Evolutionary conservation across 2,797 vertebrate genomes (phyloP).

Genomic region (Peromyscus aztecus): DNA sequence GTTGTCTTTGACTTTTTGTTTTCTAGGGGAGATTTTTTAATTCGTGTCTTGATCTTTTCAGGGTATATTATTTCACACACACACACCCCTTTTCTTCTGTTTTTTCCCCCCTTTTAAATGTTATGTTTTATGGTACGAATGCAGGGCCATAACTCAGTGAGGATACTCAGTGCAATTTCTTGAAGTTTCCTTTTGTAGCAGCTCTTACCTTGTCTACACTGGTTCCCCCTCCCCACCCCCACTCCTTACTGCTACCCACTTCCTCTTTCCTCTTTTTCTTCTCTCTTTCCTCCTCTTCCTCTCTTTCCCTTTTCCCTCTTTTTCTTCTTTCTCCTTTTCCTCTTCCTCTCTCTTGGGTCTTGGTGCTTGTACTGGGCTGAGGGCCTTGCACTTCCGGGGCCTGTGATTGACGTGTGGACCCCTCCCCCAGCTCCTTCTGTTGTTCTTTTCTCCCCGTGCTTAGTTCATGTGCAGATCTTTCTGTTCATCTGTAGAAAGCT

Average conservation of each 20-base stretch:
- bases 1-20: slow-evolving; percentile 2
- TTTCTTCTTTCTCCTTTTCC: background rate
- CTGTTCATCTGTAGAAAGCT: background rate
- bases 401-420: too few relatives aligned
- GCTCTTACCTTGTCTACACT: background rate
- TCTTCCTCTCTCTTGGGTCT: background rate
- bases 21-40: background rate
- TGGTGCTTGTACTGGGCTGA: background rate
- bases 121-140: background rate
- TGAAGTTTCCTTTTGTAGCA: slow-evolving; percentile 13
- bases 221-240: too few relatives aligned
- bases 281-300: background rate
- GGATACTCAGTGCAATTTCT: background rate
- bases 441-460: background rate
- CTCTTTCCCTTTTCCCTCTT: too few relatives aligned
- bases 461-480: background rate
- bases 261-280: background rate
- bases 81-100: background rate
- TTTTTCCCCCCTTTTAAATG: background rate
- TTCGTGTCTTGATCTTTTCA: background rate
- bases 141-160: background rate
- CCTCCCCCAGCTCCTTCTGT: background rate
- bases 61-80: background rate
- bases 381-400: background rate
- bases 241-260: too few relatives aligned